These are phyloP conservation scores for Halichondria panicea DNA, from an alignment of 37 sponge, comb jelly and placozoan genomes.

Conservation along the genomic window DNA sequence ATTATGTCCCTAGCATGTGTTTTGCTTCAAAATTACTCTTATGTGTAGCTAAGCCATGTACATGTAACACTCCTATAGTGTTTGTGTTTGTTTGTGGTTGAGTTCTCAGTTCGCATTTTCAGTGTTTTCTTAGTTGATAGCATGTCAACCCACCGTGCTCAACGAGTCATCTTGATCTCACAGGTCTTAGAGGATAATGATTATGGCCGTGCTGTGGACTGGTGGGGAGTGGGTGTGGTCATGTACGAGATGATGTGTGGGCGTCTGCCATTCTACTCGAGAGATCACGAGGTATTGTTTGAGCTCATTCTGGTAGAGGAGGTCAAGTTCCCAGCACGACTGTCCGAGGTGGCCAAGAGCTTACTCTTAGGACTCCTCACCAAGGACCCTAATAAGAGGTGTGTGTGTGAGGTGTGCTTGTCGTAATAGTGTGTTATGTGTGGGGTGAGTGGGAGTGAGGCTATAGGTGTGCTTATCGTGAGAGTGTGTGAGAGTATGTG, in stretches of 20 bases:
- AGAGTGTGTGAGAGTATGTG: too few species aligned
- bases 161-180: not conserved
- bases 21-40: too few species aligned
- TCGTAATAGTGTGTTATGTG: not conserved
- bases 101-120: too few species aligned
- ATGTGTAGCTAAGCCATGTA: too few species aligned
- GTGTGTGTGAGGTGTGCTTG: not conserved
- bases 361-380: conserved; percentile 82
- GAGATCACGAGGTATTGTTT: conserved; percentile 92
- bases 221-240: conserved; percentile 99
- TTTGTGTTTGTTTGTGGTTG: too few species aligned
- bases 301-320: conserved; percentile 86
- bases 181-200: conserved; percentile 96
- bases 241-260: conserved; percentile 99
- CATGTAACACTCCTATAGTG: too few species aligned
- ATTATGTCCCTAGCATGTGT: too few species aligned
- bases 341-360: conserved; percentile 73
- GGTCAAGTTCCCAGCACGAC: conserved; percentile 88
- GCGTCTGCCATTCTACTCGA: conserved; percentile 93
- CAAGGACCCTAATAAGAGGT: conserved; percentile 86
- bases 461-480: too few species aligned
- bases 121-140: too few species aligned
- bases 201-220: conserved; percentile 95
- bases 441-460: not conserved
- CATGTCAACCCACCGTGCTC: too few species aligned